Percentiles rank a stretch among this genome's conserved stretches.
phyloP scores from a whole-genome alignment of 1,140 invertebrate genomes.

The Zaprionus gabonicus region DNA sequence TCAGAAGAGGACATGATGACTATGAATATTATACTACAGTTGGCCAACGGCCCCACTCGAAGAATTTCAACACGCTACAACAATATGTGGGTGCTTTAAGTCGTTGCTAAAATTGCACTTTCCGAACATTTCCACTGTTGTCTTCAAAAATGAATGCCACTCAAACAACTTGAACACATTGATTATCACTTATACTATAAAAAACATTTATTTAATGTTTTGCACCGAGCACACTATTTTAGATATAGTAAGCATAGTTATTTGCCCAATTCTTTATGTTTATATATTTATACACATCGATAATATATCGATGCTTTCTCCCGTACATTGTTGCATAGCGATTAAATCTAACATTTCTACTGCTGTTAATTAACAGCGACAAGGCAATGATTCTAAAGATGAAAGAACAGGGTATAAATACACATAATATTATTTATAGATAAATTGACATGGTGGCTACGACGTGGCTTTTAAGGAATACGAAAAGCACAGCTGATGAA shows the following conservation, averaged over 20 bases:
- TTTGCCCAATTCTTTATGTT: constrained; percentile 5
- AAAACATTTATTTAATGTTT: neutral
- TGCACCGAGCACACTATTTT: neutral
- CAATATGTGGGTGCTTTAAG: neutral
- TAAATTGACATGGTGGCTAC: neutral
- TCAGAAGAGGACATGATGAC: constrained; percentile 48
- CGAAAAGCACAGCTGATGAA: neutral
- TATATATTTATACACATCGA: constrained; percentile 11
- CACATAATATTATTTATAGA: neutral
- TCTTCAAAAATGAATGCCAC: neutral
- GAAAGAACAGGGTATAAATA: neutral
- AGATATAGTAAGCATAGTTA: neutral
- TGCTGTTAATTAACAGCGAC: neutral
- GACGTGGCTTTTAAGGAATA: neutral
- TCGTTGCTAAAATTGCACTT: neutral
- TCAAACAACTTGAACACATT: neutral
- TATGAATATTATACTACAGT: constrained; percentile 20
- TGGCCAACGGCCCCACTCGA: constrained; percentile 3
- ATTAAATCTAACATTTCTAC: constrained; percentile 1
- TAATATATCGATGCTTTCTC: constrained; percentile 1
- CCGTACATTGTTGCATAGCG: constrained; percentile 3
- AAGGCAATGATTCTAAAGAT: neutral
- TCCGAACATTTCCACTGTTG: constrained; percentile 7
- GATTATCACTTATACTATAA: neutral
- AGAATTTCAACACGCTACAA: constrained; percentile 18